Evolutionary conservation across 1,140 invertebrate species (phyloP), one percentile per base, ranked within the genome.

Genomic region (Asobara japonica): DNA sequence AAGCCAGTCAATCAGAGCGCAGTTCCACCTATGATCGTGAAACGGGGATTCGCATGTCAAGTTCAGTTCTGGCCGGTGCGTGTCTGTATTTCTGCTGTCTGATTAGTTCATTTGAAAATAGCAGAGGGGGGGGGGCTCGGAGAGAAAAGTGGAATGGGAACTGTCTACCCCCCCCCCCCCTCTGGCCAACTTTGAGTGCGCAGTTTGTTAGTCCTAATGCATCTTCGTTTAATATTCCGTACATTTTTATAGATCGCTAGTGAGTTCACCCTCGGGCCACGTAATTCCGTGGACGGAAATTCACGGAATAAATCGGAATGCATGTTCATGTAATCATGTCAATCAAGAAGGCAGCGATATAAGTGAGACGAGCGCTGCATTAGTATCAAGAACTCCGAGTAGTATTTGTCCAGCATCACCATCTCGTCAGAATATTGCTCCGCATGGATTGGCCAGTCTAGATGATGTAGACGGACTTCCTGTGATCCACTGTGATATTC

Each of bases 391-490:
- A 76, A 86, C 84, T 27, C 84, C 86, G 1, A 88, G 86, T 69
- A 88, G 86, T 77, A 80, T 84, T 80, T 84, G 80, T 77, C 83
- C 83, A 70, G 81, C 86, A 56, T 88, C 86, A 25, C 86, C 85
- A 0, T 83, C 79, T 62, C 84, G 85, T 69, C 84, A 86, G 18
- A 85, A 86, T 29, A 67, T 82, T 11, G 69, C 81, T 18, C 69
- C 80, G 25, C 84, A 89, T 70, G 87, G 88, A 75, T 84, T 83
- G 62, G 83, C 87, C 65, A 83, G 82, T 83, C 71, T 89, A 30
- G 88, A 89, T 65, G 91, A 92, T 74, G 85, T 93, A n/a, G 95
- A 97, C 87, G 96, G 96, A 60, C 88, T 97, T 74, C 91, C 93
- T 41, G 91, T 93, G 65, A 90, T 94, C 73, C 89, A 91, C 75